Evolutionary conservation across 2,113 vertebrate genomes (phyloP).

Genomic region (Piprites chloris): DNA sequence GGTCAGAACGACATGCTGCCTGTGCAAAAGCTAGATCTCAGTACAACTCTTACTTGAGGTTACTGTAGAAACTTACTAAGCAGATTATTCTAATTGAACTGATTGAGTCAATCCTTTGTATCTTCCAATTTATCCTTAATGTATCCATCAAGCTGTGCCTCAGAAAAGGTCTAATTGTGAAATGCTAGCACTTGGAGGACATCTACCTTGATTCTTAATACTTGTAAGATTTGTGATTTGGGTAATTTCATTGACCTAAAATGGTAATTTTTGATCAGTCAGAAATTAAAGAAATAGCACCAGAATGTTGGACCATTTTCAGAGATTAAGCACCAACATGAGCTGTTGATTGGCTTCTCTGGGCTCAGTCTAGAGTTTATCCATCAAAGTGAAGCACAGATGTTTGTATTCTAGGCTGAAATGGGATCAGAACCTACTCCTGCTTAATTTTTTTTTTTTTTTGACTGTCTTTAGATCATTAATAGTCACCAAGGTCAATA

Average conservation of each 20-base stretch:
- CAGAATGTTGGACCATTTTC: not conserved
- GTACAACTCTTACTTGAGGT: not conserved
- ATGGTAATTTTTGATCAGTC: not conserved
- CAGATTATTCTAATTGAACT: slow-evolving; percentile 8
- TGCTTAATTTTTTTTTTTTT: not conserved
- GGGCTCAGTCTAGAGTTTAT: not conserved
- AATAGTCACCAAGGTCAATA: not conserved
- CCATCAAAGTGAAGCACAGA: not conserved
- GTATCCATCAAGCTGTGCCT: not conserved
- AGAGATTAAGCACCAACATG: not conserved
- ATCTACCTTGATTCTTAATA: not conserved
- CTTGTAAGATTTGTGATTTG: not conserved
- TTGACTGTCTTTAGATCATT: not conserved
- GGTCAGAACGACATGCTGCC: slow-evolving; percentile 11
- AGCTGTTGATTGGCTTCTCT: not conserved
- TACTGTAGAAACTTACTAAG: slow-evolving; percentile 24
- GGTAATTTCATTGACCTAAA: not conserved
- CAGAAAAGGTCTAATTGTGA: not conserved
- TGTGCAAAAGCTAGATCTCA: slow-evolving; percentile 27
- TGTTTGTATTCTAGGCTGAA: not conserved
- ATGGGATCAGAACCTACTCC: not conserved
- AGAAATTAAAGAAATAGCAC: not conserved
- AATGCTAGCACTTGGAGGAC: not conserved
- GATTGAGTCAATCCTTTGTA: not conserved
- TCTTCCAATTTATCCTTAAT: not conserved